A percentile compares a stretch with the other conserved stretches of the same genome.
Conservation (phyloP, 92 coral and sea anemone species). For the Blastomussa wellsi region DNA sequence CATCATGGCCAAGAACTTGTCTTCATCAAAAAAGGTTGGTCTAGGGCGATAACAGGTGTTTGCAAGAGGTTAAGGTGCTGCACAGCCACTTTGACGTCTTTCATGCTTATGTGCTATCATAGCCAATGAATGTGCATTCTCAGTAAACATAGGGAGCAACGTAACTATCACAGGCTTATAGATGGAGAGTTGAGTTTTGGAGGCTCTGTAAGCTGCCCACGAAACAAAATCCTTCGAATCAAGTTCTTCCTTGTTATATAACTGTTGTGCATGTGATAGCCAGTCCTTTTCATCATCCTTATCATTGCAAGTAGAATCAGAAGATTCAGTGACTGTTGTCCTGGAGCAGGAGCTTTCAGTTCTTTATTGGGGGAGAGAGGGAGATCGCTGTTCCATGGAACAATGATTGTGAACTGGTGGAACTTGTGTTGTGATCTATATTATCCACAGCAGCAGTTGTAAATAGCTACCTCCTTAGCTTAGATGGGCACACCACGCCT, state of each 20-base stretch:
- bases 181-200: constrained; percentile 47
- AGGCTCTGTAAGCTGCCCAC: constrained; percentile 59
- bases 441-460: constrained; percentile 73
- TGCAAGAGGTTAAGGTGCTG: constrained; percentile 61
- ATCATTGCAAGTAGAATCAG: constrained; percentile 32
- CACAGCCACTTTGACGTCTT: constrained; percentile 56
- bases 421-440: constrained; percentile 73
- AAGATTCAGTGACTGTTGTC: constrained; percentile 21
- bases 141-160: constrained; percentile 60
- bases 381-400: constrained; percentile 77
- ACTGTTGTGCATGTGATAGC: constrained; percentile 50
- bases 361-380: constrained; percentile 44
- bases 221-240: constrained; percentile 45
- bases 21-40: constrained; percentile 58
- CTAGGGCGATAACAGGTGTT: constrained; percentile 48
- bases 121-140: constrained; percentile 62
- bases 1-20: constrained; percentile 50
- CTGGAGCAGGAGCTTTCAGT: constrained; percentile 41
- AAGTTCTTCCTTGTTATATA: constrained; percentile 46
- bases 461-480: constrained; percentile 57
- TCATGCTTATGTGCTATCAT: constrained; percentile 56
- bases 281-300: constrained; percentile 50
- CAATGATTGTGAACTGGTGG: constrained; percentile 62
- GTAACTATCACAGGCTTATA: constrained; percentile 47
- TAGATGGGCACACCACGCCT: constrained; percentile 63